These are phyloP conservation scores for Turritopsis rubra DNA, from an alignment of 30 jellyfish, hydroid and myxozoan genomes.

Conservation along the genomic window DNA sequence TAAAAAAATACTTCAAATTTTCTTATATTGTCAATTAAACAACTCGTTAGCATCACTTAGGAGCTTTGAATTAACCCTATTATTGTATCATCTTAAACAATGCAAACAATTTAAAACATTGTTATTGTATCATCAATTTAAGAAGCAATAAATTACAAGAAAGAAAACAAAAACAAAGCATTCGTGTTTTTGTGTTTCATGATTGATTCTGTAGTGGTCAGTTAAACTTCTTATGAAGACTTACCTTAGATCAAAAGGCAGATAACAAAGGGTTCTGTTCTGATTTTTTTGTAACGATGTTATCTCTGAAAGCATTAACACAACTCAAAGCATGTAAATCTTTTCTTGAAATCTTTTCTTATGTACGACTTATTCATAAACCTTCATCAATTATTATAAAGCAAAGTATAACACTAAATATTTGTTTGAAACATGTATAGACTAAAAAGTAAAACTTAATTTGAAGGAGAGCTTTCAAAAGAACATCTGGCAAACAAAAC, in stretches of 20 bases:
- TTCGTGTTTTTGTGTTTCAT: background rate
- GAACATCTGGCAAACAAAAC: background rate
- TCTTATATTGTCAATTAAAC: background rate
- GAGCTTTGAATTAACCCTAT: background rate
- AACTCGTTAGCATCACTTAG: background rate
- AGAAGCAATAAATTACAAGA: background rate
- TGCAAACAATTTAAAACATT: background rate
- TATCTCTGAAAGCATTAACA: background rate
- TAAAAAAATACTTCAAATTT: background rate
- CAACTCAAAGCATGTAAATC: background rate
- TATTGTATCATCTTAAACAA: background rate
- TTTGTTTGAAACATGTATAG: background rate
- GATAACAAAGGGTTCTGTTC: background rate
- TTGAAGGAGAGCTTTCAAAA: background rate
- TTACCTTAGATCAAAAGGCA: background rate
- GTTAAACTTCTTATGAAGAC: background rate
- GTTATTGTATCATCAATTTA: background rate
- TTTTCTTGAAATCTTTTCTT: background rate
- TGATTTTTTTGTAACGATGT: background rate
- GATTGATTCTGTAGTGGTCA: background rate
- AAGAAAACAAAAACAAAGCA: background rate
- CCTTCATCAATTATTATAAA: background rate
- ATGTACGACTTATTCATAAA: background rate
- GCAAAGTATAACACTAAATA: background rate
- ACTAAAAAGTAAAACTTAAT: background rate